Base-by-base conservation (phyloP, 2,888 invertebrate species). In the Orchesella flavescens region DNA sequence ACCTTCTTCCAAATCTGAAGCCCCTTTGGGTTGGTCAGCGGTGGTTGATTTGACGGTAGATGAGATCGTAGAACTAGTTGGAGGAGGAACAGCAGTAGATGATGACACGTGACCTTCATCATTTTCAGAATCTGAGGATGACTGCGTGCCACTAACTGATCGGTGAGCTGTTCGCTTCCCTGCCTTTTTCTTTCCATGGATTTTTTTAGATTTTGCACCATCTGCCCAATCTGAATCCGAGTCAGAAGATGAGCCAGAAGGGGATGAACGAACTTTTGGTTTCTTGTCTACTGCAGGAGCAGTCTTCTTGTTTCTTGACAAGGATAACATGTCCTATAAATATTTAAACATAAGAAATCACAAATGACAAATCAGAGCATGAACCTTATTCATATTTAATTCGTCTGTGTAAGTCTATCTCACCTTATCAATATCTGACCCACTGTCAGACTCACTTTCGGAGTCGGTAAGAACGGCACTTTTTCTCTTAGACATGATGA, bases 1-100 rank as follows among this genome's bases (percentile, higher is more conserved):
- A 43, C 95, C 94, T 92, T 96, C 96, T 90, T 96, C 96, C 0
- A 94, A 94, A 89, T 96, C 96, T 73, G 94, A 94, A n/a, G 86
- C 83, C 49, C 57, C 77, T 82, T 90, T 90, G 13, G 83, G 69
- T 0, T 57, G 12, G 12, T 80, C 84, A 19, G 55, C 53, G 12
- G 71, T 17, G 5, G 66, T 73, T 15, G 83, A 75, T 46, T 81
- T 75, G 0, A 79, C 81, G 1, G 84, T 61, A 7, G 86, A 84
- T 49, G 78, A 76, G 57, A 82, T 73, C 66, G 84, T 65, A 12
- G 78, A 68, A 43, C 73, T 71, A 17, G 68, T 49, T 23, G 77
- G 65, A 1, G 80, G 71, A 57, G 81, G 76, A 2, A 59, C 34
- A 12, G 57, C 57, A 1, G 63, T 74, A 19, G 81, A 77, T 7